phyloP scores from a whole-genome alignment of 2,113 vertebrate genomes.

The Aptenodytes forsteri region DNA sequence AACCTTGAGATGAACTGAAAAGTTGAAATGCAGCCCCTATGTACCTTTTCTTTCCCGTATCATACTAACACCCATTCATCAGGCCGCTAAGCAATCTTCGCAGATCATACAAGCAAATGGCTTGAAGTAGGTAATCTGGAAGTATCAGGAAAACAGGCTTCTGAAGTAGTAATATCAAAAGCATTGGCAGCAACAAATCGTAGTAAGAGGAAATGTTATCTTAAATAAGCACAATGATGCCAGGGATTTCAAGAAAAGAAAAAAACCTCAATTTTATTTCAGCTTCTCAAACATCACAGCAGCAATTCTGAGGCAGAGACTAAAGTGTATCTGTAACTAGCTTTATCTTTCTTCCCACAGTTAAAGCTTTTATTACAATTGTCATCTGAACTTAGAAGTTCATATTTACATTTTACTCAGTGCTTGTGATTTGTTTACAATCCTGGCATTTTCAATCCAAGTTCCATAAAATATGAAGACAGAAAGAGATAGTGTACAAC shows the following conservation, averaged over 20 bases:
- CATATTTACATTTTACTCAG: background rate
- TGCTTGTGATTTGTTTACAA: background rate
- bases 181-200: background rate
- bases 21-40: background rate
- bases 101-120: background rate
- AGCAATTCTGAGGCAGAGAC: background rate
- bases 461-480: background rate
- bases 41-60: background rate
- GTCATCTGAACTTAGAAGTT: background rate
- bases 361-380: background rate
- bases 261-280: background rate
- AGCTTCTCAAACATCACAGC: background rate
- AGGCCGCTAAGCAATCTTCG: background rate
- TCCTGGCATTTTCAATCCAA: background rate
- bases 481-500: background rate
- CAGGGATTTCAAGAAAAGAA: background rate
- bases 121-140: background rate
- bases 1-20: background rate
- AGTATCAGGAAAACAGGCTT: background rate
- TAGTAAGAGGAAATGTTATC: background rate
- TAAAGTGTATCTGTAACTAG: background rate
- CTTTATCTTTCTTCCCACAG: background rate
- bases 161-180: background rate
- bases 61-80: background rate
- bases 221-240: background rate